Evolutionary conservation across 2,888 invertebrate species (phyloP), one percentile per base, ranked within the genome.

Genomic region (Margaritifera margaritifera): DNA sequence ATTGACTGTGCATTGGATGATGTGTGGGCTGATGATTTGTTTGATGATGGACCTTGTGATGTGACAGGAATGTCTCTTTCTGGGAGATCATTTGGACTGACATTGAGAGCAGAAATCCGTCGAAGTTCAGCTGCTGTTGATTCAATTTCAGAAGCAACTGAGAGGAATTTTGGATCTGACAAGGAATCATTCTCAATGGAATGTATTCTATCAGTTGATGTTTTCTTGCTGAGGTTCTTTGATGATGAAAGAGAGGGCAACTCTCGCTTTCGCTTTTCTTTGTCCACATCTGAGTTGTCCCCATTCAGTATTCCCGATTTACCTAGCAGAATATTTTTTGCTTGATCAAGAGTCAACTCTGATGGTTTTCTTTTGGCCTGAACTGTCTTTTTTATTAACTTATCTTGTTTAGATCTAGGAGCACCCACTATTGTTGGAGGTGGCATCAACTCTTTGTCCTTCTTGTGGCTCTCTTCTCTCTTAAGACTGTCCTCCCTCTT

Each of bases 241-340:
- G 75, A 69, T 18, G 72, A 69, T 51, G 67, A 63, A 42, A 72
- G 71, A 19, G 71, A 62, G 8, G 73, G 72, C 22, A 71, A 31
- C 56, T 55, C 69, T 22, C 62, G 65, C 54, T 66, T 72, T 24
- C 20, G 64, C 25, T 61, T 64, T 25, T 60, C 63, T 53, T 63
- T 42, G 42, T 42, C 42, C 15, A 2, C 42, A 42, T 8, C 4
- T 42, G 42, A 42, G 42, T 69, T 71, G 58, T 67, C 71, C 25
- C 62, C 62, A 56, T 68, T 68, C 24, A 86, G 70, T 56, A 84
- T 80, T 27, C 83, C 84, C 15, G 86, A 86, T 64, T 84, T 84
- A 25, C 86, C 86, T 54, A 81, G 69, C 11, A 86, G 79, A 63
- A 86, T 85, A 64, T 81, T 80, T 65, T 85, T 86, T 15, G 86